These are phyloP conservation scores for Calliscelio sp. DNA, from an alignment of 2,888 invertebrate genomes.

Conservation along the genomic window DNA sequence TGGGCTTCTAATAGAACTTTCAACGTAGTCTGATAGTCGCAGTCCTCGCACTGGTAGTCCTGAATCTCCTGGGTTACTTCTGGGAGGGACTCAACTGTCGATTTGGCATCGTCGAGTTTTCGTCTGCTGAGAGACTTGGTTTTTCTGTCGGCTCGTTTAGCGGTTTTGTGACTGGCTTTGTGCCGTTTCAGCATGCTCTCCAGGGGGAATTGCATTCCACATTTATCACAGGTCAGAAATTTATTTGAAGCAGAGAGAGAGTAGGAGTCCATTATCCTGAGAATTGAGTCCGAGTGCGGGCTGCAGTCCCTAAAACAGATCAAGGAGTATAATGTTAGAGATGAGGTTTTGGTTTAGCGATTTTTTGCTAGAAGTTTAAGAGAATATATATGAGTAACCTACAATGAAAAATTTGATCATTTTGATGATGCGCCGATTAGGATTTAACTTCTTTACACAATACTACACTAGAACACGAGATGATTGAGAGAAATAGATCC, in stretches of 20 bases:
- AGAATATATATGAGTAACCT: too few species aligned
- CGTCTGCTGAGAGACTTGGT: not conserved
- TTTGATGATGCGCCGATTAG: too few species aligned
- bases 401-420: too few species aligned
- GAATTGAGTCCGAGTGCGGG: not conserved
- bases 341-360: too few species aligned
- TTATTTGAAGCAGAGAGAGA: not conserved
- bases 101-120: slow-evolving; percentile 10
- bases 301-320: not conserved
- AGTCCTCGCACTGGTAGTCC: slow-evolving; percentile 59
- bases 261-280: too few species aligned
- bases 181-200: slow-evolving; percentile 80
- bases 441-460: too few species aligned
- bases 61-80: not conserved
- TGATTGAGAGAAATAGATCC: too few species aligned
- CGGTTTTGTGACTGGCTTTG: slow-evolving; percentile 69
- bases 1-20: slow-evolving; percentile 71
- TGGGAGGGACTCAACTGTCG: too few species aligned
- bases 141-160: slow-evolving; percentile 8
- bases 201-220: slow-evolving; percentile 79
- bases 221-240: slow-evolving; percentile 77
- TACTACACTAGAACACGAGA: too few species aligned
- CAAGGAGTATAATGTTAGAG: too few species aligned
- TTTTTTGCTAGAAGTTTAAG: too few species aligned
- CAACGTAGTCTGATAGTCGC: slow-evolving; percentile 55